These are phyloP conservation scores for Muscicapa comitata DNA, from an alignment of 2,797 vertebrate genomes.

Conservation along the genomic window DNA sequence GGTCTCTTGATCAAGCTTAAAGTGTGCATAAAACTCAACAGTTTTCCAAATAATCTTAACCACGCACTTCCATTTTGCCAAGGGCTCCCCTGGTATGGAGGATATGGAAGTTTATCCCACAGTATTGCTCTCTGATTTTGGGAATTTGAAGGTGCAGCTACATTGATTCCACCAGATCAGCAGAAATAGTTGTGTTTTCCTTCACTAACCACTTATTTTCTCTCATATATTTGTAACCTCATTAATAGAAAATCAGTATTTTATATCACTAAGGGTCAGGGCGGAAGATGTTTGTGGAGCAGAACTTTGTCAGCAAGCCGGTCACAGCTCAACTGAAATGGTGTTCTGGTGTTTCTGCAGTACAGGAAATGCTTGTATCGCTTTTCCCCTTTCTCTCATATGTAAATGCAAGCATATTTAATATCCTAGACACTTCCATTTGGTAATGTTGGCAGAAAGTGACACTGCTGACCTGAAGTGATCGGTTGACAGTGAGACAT, in stretches of 20 bases:
- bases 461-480: background rate
- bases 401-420: background rate
- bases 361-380: background rate
- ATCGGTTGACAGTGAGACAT: background rate
- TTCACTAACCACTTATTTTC: background rate
- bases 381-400: conserved; percentile 14
- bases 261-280: background rate
- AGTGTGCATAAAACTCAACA: background rate
- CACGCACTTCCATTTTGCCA: background rate
- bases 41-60: background rate
- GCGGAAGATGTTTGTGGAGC: background rate
- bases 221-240: background rate
- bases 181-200: background rate
- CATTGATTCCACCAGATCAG: background rate
- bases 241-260: background rate
- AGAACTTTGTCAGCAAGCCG: background rate
- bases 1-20: background rate
- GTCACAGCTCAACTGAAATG: background rate
- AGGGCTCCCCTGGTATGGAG: background rate
- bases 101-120: background rate
- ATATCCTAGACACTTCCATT: background rate
- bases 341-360: background rate
- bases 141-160: background rate
- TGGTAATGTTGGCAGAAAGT: background rate
- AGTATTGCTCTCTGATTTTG: background rate